These are phyloP conservation scores for Manis javanica DNA, from an alignment of 2,797 vertebrate species.

Conservation along the genomic window DNA sequence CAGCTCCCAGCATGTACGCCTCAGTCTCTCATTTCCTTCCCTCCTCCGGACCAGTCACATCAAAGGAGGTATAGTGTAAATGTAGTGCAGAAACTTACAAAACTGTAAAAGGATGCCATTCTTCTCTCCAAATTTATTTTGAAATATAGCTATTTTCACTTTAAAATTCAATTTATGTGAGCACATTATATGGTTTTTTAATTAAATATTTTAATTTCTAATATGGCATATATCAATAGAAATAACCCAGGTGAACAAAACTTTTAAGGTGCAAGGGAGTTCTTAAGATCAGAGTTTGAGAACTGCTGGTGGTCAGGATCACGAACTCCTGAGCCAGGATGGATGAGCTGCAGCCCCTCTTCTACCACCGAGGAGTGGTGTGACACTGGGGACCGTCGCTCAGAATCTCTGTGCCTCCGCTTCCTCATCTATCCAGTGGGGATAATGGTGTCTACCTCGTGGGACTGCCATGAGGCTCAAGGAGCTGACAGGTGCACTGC, in stretches of 20 bases:
- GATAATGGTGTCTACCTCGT: background rate
- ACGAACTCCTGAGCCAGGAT: background rate
- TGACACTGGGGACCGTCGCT: background rate
- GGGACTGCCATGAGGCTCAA: background rate
- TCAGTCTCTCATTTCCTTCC: background rate
- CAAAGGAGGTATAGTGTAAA: background rate
- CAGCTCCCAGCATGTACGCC: background rate
- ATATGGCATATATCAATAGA: background rate
- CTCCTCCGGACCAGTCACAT: background rate
- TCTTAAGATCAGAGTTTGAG: background rate
- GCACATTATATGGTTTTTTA: background rate
- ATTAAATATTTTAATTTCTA: conserved; percentile 41
- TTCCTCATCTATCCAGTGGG: background rate
- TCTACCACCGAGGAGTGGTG: background rate
- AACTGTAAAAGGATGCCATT: background rate
- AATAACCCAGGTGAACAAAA: background rate
- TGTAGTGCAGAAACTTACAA: background rate
- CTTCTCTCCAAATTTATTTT: background rate
- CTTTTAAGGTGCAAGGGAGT: background rate
- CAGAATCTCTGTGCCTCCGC: background rate
- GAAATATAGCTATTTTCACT: conserved; percentile 42
- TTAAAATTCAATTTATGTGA: background rate
- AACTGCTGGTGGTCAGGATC: background rate
- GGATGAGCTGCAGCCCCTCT: background rate
- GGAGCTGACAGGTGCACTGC: background rate